A percentile compares a stretch with the other conserved stretches of the same genome.
Evolutionary conservation across 2,113 vertebrate species (phyloP).

Genomic region (Baryphthengus martii): DNA sequence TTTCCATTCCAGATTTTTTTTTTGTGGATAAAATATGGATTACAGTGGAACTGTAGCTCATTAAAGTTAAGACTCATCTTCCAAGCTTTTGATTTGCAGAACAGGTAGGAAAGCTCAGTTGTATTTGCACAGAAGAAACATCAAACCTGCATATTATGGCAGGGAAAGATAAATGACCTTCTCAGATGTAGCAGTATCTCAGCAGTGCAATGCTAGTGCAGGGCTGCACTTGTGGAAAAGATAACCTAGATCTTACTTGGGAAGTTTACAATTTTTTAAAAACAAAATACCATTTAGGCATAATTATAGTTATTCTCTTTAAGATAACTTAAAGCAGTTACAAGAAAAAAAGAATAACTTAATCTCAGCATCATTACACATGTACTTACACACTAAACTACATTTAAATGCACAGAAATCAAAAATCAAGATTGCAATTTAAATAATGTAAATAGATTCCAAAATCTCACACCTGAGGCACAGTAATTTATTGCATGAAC

Average conservation of each 20-base stretch:
- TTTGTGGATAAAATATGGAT: not conserved
- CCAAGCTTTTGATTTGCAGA: not conserved
- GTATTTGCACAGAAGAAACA: not conserved
- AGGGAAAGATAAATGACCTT: not conserved
- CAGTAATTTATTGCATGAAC: not conserved
- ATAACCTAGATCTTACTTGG: not conserved
- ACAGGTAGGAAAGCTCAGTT: not conserved
- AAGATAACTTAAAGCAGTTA: not conserved
- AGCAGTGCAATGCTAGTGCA: not conserved
- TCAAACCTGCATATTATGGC: not conserved
- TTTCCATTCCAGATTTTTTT: not conserved
- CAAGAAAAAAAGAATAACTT: not conserved
- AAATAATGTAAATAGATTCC: not conserved
- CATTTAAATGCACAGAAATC: not conserved
- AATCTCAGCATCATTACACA: not conserved
- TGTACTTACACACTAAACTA: not conserved
- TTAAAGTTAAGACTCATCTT: not conserved
- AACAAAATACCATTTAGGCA: not conserved
- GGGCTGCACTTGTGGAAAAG: not conserved
- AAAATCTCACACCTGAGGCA: not conserved
- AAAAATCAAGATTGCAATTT: not conserved
- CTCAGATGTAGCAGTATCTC: not conserved
- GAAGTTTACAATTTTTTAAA: not conserved
- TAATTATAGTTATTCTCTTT: not conserved
- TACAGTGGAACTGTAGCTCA: not conserved